These are phyloP conservation scores for Melanotaenia pygmaea DNA, from an alignment of 2,797 vertebrate species.

Conservation along the genomic window DNA sequence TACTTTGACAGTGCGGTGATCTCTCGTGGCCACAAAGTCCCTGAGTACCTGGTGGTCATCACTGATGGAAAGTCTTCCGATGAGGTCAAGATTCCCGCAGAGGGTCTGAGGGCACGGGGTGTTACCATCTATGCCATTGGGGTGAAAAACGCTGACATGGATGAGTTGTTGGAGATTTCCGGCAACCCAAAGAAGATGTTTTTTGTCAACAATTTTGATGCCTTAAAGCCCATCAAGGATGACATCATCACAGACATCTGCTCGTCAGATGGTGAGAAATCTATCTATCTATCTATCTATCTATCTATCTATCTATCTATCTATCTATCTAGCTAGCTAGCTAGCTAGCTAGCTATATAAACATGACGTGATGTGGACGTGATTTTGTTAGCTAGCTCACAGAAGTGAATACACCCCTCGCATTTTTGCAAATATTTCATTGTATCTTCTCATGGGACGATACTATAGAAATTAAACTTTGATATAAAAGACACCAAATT, in stretches of 20 bases:
- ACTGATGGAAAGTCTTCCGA: slow-evolving; percentile 86
- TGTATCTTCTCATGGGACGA: too few species aligned
- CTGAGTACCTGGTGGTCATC: slow-evolving; percentile 84
- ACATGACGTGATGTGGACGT: too few species aligned
- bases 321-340: too few species aligned
- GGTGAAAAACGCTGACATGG: slow-evolving; percentile 70
- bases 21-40: slow-evolving; percentile 67
- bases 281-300: too few species aligned
- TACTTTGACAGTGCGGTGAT: slow-evolving; percentile 69
- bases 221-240: slow-evolving; percentile 82
- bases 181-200: slow-evolving; percentile 76
- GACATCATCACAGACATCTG: slow-evolving; percentile 87
- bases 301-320: too few species aligned
- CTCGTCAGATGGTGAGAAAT: slow-evolving; percentile 70
- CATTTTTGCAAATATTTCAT: too few species aligned
- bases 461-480: too few species aligned
- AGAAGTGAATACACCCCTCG: too few species aligned
- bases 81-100: slow-evolving; percentile 75
- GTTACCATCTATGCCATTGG: slow-evolving; percentile 86
- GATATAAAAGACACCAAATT: too few species aligned
- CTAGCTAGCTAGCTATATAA: too few species aligned
- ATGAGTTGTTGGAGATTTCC: slow-evolving; percentile 81
- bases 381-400: too few species aligned
- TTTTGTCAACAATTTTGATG: slow-evolving; percentile 85
- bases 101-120: slow-evolving; percentile 65